Base-by-base conservation (phyloP, 2,888 invertebrate genomes). In the Mythimna loreyi region DNA sequence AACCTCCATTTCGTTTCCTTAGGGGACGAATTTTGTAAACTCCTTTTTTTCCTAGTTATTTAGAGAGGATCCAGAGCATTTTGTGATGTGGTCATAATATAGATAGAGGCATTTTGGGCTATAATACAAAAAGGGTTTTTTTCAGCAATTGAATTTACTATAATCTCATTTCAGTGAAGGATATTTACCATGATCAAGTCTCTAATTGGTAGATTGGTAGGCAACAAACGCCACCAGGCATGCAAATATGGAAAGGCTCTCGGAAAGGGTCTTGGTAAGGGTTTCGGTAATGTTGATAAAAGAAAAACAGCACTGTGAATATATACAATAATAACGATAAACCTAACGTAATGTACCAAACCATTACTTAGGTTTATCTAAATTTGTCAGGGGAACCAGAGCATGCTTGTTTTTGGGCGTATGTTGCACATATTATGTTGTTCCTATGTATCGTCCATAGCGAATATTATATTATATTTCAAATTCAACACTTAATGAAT, bases 321-420 rank as follows among this genome's bases (percentile, higher is more conserved):
- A 90, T 77, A 73, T 88, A 93, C 71, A 90, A 21, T 73, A 87
- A 93, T 72, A 90, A 21, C 63, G 87, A 53, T 76, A 94, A 62
- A 60, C 87, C 89, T 59, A 92, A 21, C n/a, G 28, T 28, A 28
- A n/a, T n/a, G 28, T 3, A 28, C 3, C 2, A 28, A 28, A 3
- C 6, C 0, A 43, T 33, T 33, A 33, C 33, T 6, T 5, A 43
- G 43, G 72, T 50, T 85, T 79, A 85, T 83, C 75, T 74, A 78
- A 62, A 69, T 4, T 61, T 69, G 57, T 50, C 57, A 45, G 43
- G n/a, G 7, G 47, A 47, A 68, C 28, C 61, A 25, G 64, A 80
- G 79, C 87, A 90, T 90, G 72, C 85, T 89, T 85, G 67, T 64
- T 67, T 67, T 81, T 66, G 7, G 7, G 43, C 56, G n/a, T 56